Base-by-base conservation (phyloP, 2,113 vertebrate genomes). In the Lonchura striata region DNA sequence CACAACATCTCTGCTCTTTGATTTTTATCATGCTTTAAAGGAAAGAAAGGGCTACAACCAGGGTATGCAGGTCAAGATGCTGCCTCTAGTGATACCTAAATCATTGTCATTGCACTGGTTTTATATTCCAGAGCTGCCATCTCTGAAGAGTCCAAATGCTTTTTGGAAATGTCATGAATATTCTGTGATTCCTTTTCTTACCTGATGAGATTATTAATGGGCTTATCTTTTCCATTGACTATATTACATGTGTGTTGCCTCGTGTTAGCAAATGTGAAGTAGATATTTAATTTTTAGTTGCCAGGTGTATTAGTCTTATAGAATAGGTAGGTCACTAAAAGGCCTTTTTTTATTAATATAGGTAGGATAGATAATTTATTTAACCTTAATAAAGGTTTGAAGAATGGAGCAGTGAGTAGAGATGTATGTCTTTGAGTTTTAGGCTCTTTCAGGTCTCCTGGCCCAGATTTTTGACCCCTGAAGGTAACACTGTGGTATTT, bases 1-100 rank as follows among this genome's bases (percentile, higher is more conserved):
- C 5, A 3, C 50, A 70, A 27, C 46, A 53, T 90, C 15, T 82
- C 41, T 88, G 54, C 66, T 82, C 17, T 42, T 61, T 56, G 25
- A 30, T 52, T 88, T 89, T 64, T 27, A 3, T 68, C 7, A 5
- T 47, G 9, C 10, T 3, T 46, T 44, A 39, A 86, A 61, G 50
- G 39, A 57, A 81, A 53, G 30, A 61, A 82, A 39, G 39, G 35
- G 25, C 53, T 75, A 3, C 39, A 24, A 41, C 57, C 56, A 59
- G 77, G 31, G 25, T 35, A 2, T 35, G 5, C 19, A 63, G 6
- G 18, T 57, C 0, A 1, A 76, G 60, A 8, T 75, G 30, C 33
- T 81, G 24, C 46, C 87, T 65, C 46, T 59, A 27, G 11, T 8
- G 23, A 8, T 59, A 41, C 30, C 47, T 46, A 33, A 53, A 65